Percentiles rank a stretch among this genome's conserved stretches.
phyloP scores from a whole-genome alignment of 2,888 invertebrate species.

The Orchesella flavescens region DNA sequence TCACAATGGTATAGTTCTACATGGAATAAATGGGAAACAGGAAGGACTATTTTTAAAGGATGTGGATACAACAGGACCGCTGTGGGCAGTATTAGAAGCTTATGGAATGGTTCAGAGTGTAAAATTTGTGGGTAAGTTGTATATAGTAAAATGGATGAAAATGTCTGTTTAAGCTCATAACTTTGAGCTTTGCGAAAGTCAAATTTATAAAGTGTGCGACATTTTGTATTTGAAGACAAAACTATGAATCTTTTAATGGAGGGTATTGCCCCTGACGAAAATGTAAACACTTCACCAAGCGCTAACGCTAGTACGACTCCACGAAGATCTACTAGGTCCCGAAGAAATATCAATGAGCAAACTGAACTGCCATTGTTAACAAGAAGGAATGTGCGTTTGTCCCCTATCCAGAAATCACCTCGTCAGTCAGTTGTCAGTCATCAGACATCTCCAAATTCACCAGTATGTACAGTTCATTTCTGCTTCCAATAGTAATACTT shows the following conservation, averaged over 20 bases:
- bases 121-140: conserved; percentile 56
- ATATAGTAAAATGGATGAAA: too few relatives aligned
- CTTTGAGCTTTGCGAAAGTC: background rate
- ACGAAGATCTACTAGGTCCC: background rate
- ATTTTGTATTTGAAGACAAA: conserved; percentile 15
- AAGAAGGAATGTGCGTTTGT: conserved; percentile 28
- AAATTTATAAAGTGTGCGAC: background rate
- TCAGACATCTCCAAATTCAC: too few relatives aligned
- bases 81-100: conserved; percentile 63
- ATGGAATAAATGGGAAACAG: conserved; percentile 51
- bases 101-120: conserved; percentile 61
- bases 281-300: background rate
- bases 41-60: conserved; percentile 46
- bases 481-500: too few relatives aligned
- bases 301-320: background rate
- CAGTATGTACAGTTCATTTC: too few relatives aligned
- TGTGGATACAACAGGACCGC: conserved; percentile 18
- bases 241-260: conserved; percentile 1
- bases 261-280: background rate
- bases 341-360: background rate
- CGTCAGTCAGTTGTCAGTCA: background rate
- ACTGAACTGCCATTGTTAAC: background rate
- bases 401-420: conserved; percentile 12
- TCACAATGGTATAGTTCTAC: conserved; percentile 45
- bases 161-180: background rate